Percentiles rank a stretch among this genome's conserved stretches.
Evolutionary conservation across 2,113 vertebrate genomes (phyloP).

Genomic region (Mirza zaza): DNA sequence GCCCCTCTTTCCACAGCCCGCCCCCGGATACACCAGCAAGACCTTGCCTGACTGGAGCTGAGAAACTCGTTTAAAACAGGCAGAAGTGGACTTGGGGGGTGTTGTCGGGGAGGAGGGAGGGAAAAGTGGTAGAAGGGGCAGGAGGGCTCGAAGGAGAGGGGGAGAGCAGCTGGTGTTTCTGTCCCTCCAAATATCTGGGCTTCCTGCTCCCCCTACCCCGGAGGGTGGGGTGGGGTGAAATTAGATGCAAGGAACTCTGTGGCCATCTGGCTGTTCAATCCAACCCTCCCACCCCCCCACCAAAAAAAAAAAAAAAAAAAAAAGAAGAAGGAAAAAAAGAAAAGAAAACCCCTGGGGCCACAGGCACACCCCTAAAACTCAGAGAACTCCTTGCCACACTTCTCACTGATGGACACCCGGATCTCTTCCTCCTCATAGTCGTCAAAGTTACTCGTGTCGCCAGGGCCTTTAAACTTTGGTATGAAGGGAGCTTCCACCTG

Average conservation of each 20-base stretch:
- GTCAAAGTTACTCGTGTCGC: constrained; percentile 96
- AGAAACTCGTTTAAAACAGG: constrained; percentile 60
- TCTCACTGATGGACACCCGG: constrained; percentile 92
- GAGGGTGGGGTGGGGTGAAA: constrained; percentile 36
- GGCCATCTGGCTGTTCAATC: constrained; percentile 75
- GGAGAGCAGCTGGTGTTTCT: constrained; percentile 44
- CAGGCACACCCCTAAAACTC: constrained; percentile 89
- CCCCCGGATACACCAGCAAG: constrained; percentile 45
- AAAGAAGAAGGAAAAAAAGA: background rate
- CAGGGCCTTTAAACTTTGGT: constrained; percentile 95
- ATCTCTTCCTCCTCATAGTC: constrained; percentile 96
- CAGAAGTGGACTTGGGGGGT: background rate
- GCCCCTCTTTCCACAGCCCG: constrained; percentile 32
- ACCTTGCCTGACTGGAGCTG: constrained; percentile 40
- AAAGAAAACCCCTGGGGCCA: constrained; percentile 65
- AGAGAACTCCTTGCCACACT: constrained; percentile 94
- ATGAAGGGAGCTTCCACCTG: constrained; percentile 94
- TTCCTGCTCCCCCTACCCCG: constrained; percentile 55
- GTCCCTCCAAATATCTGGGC: constrained; percentile 35
- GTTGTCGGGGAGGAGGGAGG: background rate
- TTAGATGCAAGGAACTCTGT: constrained; percentile 69
- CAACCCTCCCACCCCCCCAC: constrained; percentile 46
- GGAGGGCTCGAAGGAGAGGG: background rate
- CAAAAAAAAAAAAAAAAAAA: background rate
- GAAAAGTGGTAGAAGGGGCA: background rate